Base-by-base conservation (phyloP, 2,888 invertebrate genomes). In the Eucriotettix oculatus region DNA sequence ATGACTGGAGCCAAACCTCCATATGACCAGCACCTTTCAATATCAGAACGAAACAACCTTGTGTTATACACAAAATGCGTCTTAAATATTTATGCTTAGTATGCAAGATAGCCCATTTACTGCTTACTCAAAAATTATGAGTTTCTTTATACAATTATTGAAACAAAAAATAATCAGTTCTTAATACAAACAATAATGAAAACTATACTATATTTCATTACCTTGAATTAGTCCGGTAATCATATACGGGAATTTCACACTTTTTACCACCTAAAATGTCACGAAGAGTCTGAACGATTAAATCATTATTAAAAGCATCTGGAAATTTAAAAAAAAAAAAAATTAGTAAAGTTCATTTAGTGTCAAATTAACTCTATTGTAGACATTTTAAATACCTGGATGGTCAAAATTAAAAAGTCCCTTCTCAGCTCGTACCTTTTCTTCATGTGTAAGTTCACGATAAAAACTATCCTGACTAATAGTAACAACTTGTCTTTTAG, bases 401-500 rank as follows among this genome's bases (percentile, higher is more conserved):
- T 99, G 99, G 74, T 99, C 99, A 74, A 99, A 99, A 77, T 99
- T 97, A 72, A 90, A 99, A 68, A 89, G 85, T 42, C 98, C 98
- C 58, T 86, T 84, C 62, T 88, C 87, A 3, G 93, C 92, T 66
- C 86, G 85, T 0, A 83, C 74, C 66, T 87, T 85, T 71, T 98
- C 96, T 0, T 85, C 81, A 0, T 83, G 76, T 0, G 83, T 85
- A 57, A 99, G 77, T 62, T 92, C 87, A 59, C 91, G 82, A 75
- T 99, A 99, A 76, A 99, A 99, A 60, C 94, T 91, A 71, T 99
- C 98, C 72, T 97, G 95, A 64, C 94, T 92, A 71, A 99, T 92
- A 69, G 91, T 89, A 44, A 91, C 91, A 2, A 98, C 96, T 70
- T 93, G 87, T 60, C 94, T 78, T 70, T 93, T 87, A 56, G 86